A percentile compares a stretch with the other conserved stretches of the same genome.
phyloP scores from a whole-genome alignment of 2,888 invertebrate species.

The Carterocephalus palaemon region DNA sequence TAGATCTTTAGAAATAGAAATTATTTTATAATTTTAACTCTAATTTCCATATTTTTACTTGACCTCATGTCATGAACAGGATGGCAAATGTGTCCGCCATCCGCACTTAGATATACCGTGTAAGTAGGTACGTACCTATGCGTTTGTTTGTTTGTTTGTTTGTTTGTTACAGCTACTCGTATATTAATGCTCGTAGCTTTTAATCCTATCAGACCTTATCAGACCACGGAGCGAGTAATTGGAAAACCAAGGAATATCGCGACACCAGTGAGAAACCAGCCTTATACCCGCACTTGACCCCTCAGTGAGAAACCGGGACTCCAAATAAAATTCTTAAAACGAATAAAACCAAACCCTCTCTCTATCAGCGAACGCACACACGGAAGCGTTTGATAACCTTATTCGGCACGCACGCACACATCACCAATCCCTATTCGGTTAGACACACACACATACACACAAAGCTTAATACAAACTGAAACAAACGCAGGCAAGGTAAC shows the following conservation, averaged over 20 bases:
- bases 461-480: slow-evolving; percentile 6
- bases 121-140: too few relatives aligned
- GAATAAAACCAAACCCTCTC: slow-evolving; percentile 47
- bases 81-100: too few relatives aligned
- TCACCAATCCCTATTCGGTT: slow-evolving; percentile 23
- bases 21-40: too few relatives aligned
- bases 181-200: too few relatives aligned
- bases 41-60: too few relatives aligned
- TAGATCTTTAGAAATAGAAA: too few relatives aligned
- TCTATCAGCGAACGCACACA: slow-evolving; percentile 40
- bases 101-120: too few relatives aligned
- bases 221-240: too few relatives aligned
- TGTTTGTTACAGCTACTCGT: too few relatives aligned
- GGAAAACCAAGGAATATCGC: slow-evolving; percentile 2
- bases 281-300: slow-evolving; percentile 57
- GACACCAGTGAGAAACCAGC: slow-evolving; percentile 13
- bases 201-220: too few relatives aligned
- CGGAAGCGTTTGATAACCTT: slow-evolving; percentile 56
- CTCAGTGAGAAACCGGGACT: slow-evolving; percentile 56
- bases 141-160: too few relatives aligned
- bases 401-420: slow-evolving; percentile 47
- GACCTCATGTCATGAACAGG: too few relatives aligned
- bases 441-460: slow-evolving; percentile 13
- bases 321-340: slow-evolving; percentile 59
- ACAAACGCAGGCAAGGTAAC: slow-evolving; percentile 26